These are phyloP conservation scores for Cydia strobilella DNA, from an alignment of 1,140 invertebrate genomes.

Conservation along the genomic window DNA sequence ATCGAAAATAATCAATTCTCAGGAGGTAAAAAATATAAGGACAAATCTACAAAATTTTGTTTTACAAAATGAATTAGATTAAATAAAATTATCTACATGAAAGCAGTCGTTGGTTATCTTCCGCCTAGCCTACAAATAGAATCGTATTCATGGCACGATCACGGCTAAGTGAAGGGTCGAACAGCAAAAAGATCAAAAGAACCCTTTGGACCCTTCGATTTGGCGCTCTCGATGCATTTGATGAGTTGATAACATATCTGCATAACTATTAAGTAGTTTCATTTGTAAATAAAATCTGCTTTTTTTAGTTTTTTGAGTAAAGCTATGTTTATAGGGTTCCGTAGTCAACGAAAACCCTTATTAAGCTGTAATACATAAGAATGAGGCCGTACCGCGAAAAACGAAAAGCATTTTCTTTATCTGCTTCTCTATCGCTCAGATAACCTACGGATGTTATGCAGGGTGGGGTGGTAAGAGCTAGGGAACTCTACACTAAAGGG, in stretches of 20 bases:
- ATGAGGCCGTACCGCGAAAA: too few species aligned
- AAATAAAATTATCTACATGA: slow-evolving; percentile 17
- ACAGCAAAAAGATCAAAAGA: slow-evolving; percentile 29
- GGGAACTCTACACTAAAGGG: too few species aligned
- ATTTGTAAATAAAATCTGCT: neutral
- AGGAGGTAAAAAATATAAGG: neutral
- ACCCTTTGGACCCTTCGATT: slow-evolving; percentile 22
- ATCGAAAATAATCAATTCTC: too few species aligned
- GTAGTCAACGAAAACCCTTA: too few species aligned
- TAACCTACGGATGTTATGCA: too few species aligned
- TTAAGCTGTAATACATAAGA: too few species aligned
- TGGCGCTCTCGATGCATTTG: neutral
- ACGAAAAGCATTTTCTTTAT: too few species aligned
- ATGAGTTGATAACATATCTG: neutral
- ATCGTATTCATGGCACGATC: neutral
- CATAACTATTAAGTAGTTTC: neutral
- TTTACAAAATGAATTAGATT: neutral
- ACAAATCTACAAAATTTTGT: neutral
- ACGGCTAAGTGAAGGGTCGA: neutral
- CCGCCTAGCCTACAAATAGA: neutral
- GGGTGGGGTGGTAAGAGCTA: too few species aligned
- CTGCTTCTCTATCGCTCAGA: too few species aligned
- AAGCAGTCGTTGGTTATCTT: neutral
- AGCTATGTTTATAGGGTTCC: too few species aligned
- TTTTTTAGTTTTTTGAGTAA: too few species aligned